Conservation (phyloP, 2,797 vertebrate genomes). For the Xiphorhynchus erythropygius region DNA sequence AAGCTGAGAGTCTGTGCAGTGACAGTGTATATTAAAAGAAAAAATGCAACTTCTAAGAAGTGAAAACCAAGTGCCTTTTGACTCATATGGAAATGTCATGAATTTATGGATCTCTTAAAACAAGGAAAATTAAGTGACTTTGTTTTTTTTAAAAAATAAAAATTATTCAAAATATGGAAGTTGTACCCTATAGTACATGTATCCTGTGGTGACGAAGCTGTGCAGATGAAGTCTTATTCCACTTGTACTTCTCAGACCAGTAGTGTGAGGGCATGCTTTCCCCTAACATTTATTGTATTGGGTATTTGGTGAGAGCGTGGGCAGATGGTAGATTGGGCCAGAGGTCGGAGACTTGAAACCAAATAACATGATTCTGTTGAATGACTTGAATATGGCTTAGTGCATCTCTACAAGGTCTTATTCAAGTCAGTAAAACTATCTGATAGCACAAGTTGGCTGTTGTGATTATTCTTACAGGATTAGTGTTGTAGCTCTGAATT, state of each 20-base stretch:
- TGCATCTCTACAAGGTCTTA: not conserved
- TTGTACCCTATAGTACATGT: not conserved
- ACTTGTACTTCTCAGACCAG: not conserved
- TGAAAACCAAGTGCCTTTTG: not conserved
- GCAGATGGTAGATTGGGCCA: not conserved
- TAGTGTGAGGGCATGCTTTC: not conserved
- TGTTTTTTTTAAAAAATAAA: not conserved
- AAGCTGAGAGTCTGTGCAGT: not conserved
- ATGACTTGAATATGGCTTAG: not conserved
- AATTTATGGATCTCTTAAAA: not conserved
- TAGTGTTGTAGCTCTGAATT: not conserved
- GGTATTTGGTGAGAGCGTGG: not conserved
- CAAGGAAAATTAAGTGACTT: not conserved
- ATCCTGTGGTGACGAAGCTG: fast-evolving
- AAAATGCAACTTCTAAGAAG: not conserved
- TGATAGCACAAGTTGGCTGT: not conserved
- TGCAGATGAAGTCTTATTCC: not conserved
- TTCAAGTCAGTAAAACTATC: not conserved
- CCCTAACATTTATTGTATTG: not conserved
- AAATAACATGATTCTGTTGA: not conserved
- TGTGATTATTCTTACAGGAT: not conserved
- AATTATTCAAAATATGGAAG: not conserved
- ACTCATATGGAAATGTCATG: not conserved
- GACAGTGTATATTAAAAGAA: not conserved
- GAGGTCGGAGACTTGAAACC: not conserved